Conservation (phyloP, 1,140 invertebrate genomes). For the Ooceraea biroi region DNA sequence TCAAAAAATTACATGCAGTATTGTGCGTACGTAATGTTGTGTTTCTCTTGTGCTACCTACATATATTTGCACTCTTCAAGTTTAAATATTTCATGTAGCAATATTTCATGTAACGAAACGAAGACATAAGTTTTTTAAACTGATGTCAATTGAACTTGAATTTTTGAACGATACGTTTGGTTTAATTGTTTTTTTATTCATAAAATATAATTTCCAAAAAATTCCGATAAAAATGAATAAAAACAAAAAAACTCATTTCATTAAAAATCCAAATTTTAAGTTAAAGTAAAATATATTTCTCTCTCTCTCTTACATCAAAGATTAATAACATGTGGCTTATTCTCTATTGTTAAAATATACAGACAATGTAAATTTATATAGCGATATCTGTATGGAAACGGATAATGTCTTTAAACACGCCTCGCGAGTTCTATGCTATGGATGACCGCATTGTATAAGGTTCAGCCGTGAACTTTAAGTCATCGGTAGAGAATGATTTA, state of each 20-base stretch:
- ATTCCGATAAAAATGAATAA: too few relatives aligned
- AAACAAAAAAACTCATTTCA: not conserved
- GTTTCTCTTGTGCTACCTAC: not conserved
- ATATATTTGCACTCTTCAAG: not conserved
- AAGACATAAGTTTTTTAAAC: constrained; percentile 9
- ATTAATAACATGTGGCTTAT: constrained; percentile 16
- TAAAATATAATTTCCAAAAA: not conserved
- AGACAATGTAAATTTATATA: not conserved
- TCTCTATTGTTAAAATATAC: not conserved
- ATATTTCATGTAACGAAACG: not conserved
- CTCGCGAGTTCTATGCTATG: not conserved
- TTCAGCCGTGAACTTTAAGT: constrained; percentile 77
- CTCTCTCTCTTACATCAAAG: not conserved
- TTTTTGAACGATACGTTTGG: not conserved
- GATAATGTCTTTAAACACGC: constrained; percentile 13
- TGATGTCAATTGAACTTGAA: not conserved
- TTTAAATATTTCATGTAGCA: too few relatives aligned
- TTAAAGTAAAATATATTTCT: not conserved
- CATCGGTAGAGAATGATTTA: constrained; percentile 70
- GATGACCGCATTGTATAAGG: constrained; percentile 73
- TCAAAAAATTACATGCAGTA: not conserved
- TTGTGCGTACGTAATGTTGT: not conserved
- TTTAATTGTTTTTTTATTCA: not conserved
- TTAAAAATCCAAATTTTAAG: not conserved
- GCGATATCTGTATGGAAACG: not conserved